Percentiles rank a stretch among this genome's conserved stretches.
Evolutionary conservation across 1,140 invertebrate species (phyloP).

Genomic region (Drosophila baimaii): DNA sequence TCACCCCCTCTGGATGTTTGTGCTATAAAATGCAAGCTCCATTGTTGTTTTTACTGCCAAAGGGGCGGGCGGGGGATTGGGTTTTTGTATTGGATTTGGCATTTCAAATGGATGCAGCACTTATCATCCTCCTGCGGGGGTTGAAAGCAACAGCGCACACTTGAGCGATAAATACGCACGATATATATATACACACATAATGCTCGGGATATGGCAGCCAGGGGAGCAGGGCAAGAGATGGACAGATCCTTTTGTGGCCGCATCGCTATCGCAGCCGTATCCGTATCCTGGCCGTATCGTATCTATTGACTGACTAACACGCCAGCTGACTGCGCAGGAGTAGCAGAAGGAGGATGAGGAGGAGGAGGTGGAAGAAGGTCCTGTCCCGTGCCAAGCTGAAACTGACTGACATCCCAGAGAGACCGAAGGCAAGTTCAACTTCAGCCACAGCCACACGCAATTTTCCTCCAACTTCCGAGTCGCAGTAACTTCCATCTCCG

Average conservation of each 20-base stretch:
- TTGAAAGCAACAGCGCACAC: slow-evolving; percentile 44
- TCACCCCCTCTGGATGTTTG: neutral
- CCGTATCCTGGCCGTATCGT: slow-evolving; percentile 19
- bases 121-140: slow-evolving; percentile 44
- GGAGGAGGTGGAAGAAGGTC: neutral
- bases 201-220: neutral
- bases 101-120: slow-evolving; percentile 38
- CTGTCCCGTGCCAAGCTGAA: slow-evolving; percentile 22
- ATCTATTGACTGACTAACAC: slow-evolving; percentile 74
- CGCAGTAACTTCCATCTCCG: neutral
- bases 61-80: slow-evolving; percentile 52
- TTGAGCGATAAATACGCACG: slow-evolving; percentile 57
- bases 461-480: slow-evolving; percentile 55
- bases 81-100: slow-evolving; percentile 25
- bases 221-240: slow-evolving; percentile 2
- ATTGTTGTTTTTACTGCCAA: slow-evolving; percentile 72
- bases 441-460: slow-evolving; percentile 74
- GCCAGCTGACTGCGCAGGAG: slow-evolving; percentile 66
- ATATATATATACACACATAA: slow-evolving; percentile 12
- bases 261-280: slow-evolving; percentile 1
- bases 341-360: no score
- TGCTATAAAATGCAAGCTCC: slow-evolving; percentile 64
- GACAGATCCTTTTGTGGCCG: slow-evolving; percentile 30
- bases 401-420: slow-evolving; percentile 57
- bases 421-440: slow-evolving; percentile 30